Evolutionary conservation across 2,888 invertebrate species (phyloP), one percentile per base, ranked within the genome.

Genomic region (Drosophila anomelani): DNA sequence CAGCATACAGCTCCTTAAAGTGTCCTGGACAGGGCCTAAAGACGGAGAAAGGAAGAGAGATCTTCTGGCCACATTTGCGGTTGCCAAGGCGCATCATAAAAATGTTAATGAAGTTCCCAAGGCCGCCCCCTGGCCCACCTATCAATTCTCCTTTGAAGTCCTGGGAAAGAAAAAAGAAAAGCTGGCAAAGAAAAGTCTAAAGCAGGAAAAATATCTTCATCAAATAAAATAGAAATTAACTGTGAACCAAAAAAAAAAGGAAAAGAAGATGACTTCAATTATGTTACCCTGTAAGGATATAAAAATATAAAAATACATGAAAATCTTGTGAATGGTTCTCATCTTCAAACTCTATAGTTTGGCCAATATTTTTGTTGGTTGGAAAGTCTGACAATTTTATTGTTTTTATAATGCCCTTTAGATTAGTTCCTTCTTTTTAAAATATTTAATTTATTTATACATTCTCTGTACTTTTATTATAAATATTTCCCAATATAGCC

Each of bases 41-140:
- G 39, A 39, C 9, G 17, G 17, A n/a, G n/a, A n/a, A n/a, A 17
- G 39, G 10, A n/a, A 17, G 17, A 10, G 46, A 46, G 46, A 39
- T 46, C 32, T 49, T 56, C 64, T 57, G 41, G 58, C 67, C 73
- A 75, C 73, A 67, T 66, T 76, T 86, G 88, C 76, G 88, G 84
- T 85, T 81, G 87, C 84, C 84, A 86, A 88, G 84, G 84, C 86
- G 84, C 88, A 81, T 88, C 84, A 85, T 85, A 85, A 85, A 85
- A 88, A 85, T 85, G 84, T 85, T 85, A 85, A 85, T 88, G 84
- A 85, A 85, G 84, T 85, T 83, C 84, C 76, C 81, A 70, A 58
- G 75, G 67, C 47, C 47, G 47, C 47, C 47, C 29, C 68, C 84
- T 58, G 71, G 71, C 72, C 71, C 79, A 76, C 61, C 74, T 57